Percentiles rank a stretch among this genome's conserved stretches.
These are phyloP conservation scores for Gymnorhina tibicen DNA, from an alignment of 2,113 vertebrate species.

Conservation along the genomic window DNA sequence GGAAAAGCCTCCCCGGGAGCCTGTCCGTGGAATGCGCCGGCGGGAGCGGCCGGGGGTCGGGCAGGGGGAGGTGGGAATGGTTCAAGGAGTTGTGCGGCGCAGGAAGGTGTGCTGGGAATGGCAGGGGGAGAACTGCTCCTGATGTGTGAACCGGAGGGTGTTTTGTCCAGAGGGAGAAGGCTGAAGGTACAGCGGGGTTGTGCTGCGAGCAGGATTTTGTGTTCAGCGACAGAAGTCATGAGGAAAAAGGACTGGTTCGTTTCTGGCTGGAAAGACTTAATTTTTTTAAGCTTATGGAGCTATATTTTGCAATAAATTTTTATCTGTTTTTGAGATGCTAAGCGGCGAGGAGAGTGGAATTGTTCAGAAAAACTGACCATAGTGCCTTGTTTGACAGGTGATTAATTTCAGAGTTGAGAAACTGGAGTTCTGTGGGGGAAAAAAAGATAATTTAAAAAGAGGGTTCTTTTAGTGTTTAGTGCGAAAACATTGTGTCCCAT, in stretches of 20 bases:
- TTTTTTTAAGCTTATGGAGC: background rate
- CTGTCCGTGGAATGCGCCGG: background rate
- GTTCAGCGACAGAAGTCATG: background rate
- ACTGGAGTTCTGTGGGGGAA: background rate
- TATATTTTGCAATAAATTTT: background rate
- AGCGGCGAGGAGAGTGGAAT: background rate
- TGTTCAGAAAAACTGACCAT: background rate
- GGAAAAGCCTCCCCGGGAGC: background rate
- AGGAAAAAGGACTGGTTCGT: background rate
- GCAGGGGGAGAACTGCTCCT: background rate
- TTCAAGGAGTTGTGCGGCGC: background rate
- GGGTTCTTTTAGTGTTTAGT: background rate
- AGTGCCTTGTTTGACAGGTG: slow-evolving; percentile 11
- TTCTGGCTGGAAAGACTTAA: background rate
- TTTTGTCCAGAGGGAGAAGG: background rate
- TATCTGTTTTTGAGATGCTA: background rate
- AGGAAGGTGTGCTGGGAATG: background rate
- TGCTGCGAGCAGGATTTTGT: background rate
- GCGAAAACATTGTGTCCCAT: background rate
- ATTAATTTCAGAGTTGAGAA: background rate
- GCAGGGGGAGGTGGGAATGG: background rate
- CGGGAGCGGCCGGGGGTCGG: background rate
- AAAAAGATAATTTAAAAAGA: background rate
- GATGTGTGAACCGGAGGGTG: background rate
- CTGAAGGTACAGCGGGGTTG: background rate